phyloP scores from a whole-genome alignment of 2,888 invertebrate species.

The Heliconius sara region DNA sequence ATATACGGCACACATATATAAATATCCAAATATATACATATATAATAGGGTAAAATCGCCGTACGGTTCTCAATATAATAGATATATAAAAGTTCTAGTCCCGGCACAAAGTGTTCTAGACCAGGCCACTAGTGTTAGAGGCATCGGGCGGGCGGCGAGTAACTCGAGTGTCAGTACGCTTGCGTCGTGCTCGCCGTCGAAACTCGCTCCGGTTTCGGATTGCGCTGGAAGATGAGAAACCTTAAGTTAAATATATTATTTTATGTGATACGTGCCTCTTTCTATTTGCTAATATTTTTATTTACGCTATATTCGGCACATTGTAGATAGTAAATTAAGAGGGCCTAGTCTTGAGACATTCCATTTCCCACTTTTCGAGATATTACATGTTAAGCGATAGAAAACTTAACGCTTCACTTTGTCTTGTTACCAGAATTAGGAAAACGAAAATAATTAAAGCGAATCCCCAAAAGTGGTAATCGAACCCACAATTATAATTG shows the following conservation, averaged over 20 bases:
- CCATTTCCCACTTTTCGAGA: no score
- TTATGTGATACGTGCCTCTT: neutral
- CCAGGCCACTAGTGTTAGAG: constrained; percentile 56
- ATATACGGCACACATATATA: neutral
- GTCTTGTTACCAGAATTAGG: no score
- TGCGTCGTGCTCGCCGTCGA: constrained; percentile 77
- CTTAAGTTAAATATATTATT: neutral
- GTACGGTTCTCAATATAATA: constrained; percentile 5
- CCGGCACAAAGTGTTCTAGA: constrained; percentile 4
- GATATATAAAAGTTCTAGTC: constrained; percentile 1
- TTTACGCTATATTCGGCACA: no score
- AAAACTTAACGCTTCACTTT: no score
- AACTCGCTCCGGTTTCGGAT: constrained; percentile 75
- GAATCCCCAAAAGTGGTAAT: no score
- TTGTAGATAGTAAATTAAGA: no score
- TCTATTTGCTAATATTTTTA: neutral
- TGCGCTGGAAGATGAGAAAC: constrained; percentile 64
- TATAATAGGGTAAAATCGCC: neutral
- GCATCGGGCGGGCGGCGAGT: constrained; percentile 70
- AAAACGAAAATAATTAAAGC: no score
- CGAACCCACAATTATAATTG: no score
- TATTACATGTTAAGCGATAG: no score
- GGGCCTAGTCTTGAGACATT: no score
- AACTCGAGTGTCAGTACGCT: constrained; percentile 78
- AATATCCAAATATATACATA: neutral